These are phyloP conservation scores for Sphecodes monilicornis DNA, from an alignment of 2,888 invertebrate genomes.

Conservation along the genomic window DNA sequence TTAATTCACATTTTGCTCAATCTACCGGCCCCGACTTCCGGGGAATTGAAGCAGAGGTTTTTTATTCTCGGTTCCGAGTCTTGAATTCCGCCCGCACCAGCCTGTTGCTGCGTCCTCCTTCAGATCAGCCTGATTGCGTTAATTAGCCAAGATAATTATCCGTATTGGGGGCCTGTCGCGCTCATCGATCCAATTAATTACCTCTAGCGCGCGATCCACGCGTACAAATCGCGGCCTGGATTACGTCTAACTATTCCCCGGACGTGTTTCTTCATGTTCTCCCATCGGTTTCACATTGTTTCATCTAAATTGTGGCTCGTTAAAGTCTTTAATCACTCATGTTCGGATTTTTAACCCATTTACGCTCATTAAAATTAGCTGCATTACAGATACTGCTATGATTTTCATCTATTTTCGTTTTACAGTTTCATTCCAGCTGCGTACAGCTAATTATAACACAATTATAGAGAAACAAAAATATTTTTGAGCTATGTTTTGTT, in stretches of 20 bases:
- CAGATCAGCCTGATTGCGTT: constrained; percentile 15
- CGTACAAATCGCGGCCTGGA: background rate
- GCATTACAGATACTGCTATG: background rate
- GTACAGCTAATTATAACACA: no score
- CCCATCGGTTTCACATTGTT: background rate
- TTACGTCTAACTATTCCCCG: no score
- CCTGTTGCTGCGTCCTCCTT: constrained; percentile 13
- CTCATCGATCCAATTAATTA: constrained; percentile 20
- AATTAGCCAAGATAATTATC: constrained; percentile 45
- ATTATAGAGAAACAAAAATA: no score
- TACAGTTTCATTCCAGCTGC: background rate
- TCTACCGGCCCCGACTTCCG: constrained; percentile 17
- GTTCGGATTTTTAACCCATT: background rate
- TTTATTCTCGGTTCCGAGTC: background rate
- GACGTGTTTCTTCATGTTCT: background rate
- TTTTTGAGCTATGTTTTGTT: no score
- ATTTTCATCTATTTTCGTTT: background rate
- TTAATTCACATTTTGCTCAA: constrained; percentile 22
- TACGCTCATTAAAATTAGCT: background rate
- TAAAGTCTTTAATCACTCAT: background rate
- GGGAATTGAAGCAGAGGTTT: constrained; percentile 7
- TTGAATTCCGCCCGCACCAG: constrained; percentile 44
- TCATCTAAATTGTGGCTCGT: background rate
- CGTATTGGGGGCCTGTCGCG: constrained; percentile 35
- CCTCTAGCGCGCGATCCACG: background rate